Evolutionary conservation across 2,113 vertebrate species (phyloP), one percentile per base, ranked within the genome.

Genomic region (Pogona vitticeps): DNA sequence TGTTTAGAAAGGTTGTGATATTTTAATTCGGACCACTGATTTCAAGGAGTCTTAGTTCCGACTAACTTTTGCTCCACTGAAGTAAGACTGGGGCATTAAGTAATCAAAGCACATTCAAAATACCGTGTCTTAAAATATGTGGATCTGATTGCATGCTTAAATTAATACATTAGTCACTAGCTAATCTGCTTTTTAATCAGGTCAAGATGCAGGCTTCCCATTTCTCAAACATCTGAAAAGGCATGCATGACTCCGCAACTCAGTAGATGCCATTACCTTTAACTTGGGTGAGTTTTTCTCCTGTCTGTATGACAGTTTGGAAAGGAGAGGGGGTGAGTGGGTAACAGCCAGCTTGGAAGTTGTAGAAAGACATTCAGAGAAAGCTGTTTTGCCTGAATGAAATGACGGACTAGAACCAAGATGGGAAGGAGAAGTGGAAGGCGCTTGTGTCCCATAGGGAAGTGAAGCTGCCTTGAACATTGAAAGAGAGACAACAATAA

Each of bases 251-350:
- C 88, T 82, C 88, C 95, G 93, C 91, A 15, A 93, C 86, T 82
- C 84, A 85, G 82, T 76, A 91, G 76, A 88, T 92, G 93, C 88
- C 87, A 90, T 98, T 98, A 99, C 99, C 98, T 99, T 98, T 87
- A 97, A 79, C 70, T 96, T 95, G 76, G 97, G 95, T 90, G 97
- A 97, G 84, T 93, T 96, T 94, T 94, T 94, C 90, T 97, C 97
- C 94, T 96, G 95, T 81, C 95, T 96, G 89, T 95, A 94, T 61
- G 95, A 94, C 31, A 90, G 82, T 89, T 97, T 97, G 92, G 97
- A 94, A 90, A 96, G 93, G 94, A 96, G 95, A 92, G 93, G 93
- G 90, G 95, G 92, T 88, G 95, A 91, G 80, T 90, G 92, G 88
- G 96, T 92, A 89, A 91, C 92, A 91, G 93, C 33, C 46, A 95